These are phyloP conservation scores for Eurytoma californica DNA, from an alignment of 2,888 invertebrate species.

Conservation along the genomic window DNA sequence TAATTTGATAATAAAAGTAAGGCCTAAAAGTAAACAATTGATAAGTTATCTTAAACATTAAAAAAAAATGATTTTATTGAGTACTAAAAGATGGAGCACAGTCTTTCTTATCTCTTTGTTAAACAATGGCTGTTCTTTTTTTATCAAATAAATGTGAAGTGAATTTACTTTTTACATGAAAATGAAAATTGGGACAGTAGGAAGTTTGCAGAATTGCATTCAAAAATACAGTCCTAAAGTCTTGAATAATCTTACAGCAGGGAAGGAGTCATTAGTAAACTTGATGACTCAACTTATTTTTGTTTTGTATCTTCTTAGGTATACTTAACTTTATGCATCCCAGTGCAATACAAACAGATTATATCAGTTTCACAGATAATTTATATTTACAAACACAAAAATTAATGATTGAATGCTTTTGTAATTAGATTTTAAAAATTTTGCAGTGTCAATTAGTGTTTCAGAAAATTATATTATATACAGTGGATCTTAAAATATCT, in stretches of 20 bases:
- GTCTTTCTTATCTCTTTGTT: neutral
- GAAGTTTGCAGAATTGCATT: neutral
- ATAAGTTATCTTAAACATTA: no score
- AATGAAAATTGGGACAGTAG: neutral
- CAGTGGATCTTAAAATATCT: no score
- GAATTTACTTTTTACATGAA: neutral
- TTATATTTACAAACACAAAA: no score
- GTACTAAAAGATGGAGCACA: neutral
- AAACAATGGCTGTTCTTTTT: neutral
- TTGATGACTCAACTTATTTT: slow-evolving; percentile 15
- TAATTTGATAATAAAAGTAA: no score
- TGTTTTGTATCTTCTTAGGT: neutral
- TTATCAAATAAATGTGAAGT: no score
- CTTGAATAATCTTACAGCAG: slow-evolving; percentile 2
- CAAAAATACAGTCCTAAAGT: neutral
- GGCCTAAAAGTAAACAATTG: no score
- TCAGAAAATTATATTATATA: no score
- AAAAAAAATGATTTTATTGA: neutral
- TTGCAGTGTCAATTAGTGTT: no score
- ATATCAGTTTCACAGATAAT: no score
- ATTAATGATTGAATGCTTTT: no score
- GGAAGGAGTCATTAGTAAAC: neutral
- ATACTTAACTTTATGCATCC: neutral
- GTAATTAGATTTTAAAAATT: no score
- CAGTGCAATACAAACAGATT: neutral